These are phyloP conservation scores for Sapayoa aenigma DNA, from an alignment of 2,113 vertebrate species.

Conservation along the genomic window DNA sequence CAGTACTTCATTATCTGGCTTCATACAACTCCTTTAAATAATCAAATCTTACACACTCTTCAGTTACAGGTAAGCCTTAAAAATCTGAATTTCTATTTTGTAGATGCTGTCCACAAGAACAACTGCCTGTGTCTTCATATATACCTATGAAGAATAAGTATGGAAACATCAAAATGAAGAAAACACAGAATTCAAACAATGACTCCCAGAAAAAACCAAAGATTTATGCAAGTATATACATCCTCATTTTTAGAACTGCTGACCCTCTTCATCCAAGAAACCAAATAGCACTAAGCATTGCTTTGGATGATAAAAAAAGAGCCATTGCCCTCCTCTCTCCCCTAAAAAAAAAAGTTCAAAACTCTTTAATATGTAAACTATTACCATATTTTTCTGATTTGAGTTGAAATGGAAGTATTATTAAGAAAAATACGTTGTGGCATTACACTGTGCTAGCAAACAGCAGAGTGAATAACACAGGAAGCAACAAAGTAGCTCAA, in stretches of 20 bases:
- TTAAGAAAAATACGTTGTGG: neutral
- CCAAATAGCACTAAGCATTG: neutral
- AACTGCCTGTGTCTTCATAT: neutral
- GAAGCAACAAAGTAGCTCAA: neutral
- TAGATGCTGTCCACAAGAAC: neutral
- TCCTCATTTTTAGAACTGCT: neutral
- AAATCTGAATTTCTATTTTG: neutral
- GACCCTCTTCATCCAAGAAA: neutral
- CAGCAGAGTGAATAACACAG: neutral
- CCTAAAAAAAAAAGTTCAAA: neutral
- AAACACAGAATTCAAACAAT: neutral
- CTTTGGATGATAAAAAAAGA: neutral
- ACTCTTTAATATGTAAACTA: neutral
- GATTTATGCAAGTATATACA: neutral
- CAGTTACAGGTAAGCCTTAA: neutral
- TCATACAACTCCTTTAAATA: neutral
- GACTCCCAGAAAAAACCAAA: neutral
- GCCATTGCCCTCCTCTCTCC: fast-evolving
- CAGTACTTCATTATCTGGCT: neutral
- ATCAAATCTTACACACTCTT: neutral
- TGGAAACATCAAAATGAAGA: neutral
- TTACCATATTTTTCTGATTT: neutral
- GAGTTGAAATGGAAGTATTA: neutral
- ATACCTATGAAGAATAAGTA: neutral
- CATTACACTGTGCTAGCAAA: neutral